Conservation (phyloP, 2,113 vertebrate genomes). For the human region DNA sequence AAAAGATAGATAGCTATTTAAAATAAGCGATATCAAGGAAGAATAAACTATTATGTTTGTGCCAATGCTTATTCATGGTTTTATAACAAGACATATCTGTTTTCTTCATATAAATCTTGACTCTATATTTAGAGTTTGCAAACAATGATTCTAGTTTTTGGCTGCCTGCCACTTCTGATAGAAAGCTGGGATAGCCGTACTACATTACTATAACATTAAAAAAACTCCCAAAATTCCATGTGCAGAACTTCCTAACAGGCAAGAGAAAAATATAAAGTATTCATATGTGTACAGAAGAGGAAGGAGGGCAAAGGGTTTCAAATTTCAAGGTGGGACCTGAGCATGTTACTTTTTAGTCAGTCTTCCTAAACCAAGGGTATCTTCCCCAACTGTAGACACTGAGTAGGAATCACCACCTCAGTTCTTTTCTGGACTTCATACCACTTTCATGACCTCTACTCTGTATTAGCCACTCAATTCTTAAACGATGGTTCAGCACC, state of each 20-base stretch:
- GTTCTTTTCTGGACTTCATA: not conserved
- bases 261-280: not conserved
- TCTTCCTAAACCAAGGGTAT: not conserved
- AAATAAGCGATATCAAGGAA: constrained; percentile 85
- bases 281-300: not conserved
- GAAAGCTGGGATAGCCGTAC: constrained; percentile 82
- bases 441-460: not conserved
- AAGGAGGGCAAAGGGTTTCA: not conserved
- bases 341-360: not conserved
- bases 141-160: constrained; percentile 87
- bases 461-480: not conserved
- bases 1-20: constrained; percentile 83
- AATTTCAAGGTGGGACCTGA: not conserved
- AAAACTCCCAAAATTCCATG: constrained; percentile 66
- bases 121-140: constrained; percentile 89
- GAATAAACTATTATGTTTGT: constrained; percentile 85
- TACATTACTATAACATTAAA: constrained; percentile 75
- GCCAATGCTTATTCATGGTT: constrained; percentile 88
- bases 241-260: constrained; percentile 45
- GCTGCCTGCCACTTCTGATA: constrained; percentile 87
- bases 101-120: constrained; percentile 88
- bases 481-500: not conserved
- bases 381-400: not conserved
- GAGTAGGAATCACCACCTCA: not conserved
- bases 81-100: constrained; percentile 87